Conservation (phyloP, 1,140 invertebrate species). For the Drosophila ohnishii region DNA sequence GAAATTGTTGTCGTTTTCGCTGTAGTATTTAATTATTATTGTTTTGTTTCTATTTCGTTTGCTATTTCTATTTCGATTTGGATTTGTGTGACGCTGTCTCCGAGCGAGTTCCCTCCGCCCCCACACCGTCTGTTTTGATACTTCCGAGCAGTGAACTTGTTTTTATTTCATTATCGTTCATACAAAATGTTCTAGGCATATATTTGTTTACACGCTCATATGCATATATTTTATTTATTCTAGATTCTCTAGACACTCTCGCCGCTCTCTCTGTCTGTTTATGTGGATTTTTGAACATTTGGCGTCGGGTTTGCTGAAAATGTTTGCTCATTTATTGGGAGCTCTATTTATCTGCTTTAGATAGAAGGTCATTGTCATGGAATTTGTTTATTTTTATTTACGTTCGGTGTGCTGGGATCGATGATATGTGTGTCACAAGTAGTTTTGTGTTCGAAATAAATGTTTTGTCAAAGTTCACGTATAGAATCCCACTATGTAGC, state of each 20-base stretch:
- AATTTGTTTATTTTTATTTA: conserved; percentile 47
- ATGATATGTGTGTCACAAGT: conserved; percentile 22
- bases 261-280: conserved; percentile 9
- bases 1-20: conserved; percentile 40
- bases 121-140: conserved; percentile 50
- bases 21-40: conserved; percentile 52
- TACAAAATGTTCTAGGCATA: conserved; percentile 41
- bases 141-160: conserved; percentile 76
- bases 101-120: conserved; percentile 29
- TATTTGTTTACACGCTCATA: conserved; percentile 45
- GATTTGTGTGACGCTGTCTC: conserved; percentile 41
- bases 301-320: conserved; percentile 41
- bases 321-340: conserved; percentile 66
- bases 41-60: conserved; percentile 38
- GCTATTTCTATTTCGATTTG: conserved; percentile 47
- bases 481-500: conserved; percentile 7
- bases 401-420: background rate
- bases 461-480: conserved; percentile 17
- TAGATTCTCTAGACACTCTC: conserved; percentile 21
- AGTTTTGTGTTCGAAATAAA: conserved; percentile 14
- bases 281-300: conserved; percentile 38
- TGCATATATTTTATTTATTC: conserved; percentile 47
- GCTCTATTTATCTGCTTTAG: conserved; percentile 66
- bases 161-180: conserved; percentile 70
- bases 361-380: conserved; percentile 75